These are phyloP conservation scores for Spinus olivaceus DNA, from an alignment of 2,797 vertebrate genomes.

Conservation along the genomic window DNA sequence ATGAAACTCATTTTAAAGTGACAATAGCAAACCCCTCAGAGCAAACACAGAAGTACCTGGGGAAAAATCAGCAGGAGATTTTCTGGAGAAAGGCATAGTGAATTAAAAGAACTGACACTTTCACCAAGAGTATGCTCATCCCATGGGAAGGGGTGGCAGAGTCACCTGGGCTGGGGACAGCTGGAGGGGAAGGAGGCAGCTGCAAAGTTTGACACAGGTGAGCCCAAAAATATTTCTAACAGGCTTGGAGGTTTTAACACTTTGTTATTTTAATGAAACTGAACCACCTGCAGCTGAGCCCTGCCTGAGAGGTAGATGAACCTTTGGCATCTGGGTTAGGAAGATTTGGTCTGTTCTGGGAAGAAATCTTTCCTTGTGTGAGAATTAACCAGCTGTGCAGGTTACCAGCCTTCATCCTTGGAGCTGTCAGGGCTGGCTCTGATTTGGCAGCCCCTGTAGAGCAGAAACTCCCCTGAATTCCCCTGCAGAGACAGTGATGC, in stretches of 20 bases:
- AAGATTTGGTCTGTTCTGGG: not conserved
- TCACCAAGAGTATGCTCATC: not conserved
- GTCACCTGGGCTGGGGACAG: not conserved
- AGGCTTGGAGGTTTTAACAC: not conserved
- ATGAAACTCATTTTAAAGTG: not conserved
- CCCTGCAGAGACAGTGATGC: not conserved
- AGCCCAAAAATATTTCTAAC: not conserved
- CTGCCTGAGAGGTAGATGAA: not conserved
- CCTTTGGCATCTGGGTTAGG: not conserved
- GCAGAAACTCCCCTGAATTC: not conserved
- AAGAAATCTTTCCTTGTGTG: not conserved
- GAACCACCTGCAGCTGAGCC: not conserved
- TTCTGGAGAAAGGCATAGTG: not conserved
- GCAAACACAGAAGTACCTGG: not conserved
- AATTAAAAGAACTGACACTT: not conserved
- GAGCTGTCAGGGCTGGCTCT: not conserved
- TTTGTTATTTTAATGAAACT: not conserved
- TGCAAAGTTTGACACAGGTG: not conserved
- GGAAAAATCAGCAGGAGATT: not conserved
- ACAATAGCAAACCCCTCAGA: not conserved
- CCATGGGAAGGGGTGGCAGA: not conserved
- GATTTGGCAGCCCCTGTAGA: not conserved
- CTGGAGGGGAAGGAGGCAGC: not conserved
- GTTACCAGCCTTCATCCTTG: not conserved
- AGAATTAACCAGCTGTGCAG: not conserved